Evolutionary conservation across 2,113 vertebrate species (phyloP).

Genomic region (Ginglymostoma cirratum): DNA sequence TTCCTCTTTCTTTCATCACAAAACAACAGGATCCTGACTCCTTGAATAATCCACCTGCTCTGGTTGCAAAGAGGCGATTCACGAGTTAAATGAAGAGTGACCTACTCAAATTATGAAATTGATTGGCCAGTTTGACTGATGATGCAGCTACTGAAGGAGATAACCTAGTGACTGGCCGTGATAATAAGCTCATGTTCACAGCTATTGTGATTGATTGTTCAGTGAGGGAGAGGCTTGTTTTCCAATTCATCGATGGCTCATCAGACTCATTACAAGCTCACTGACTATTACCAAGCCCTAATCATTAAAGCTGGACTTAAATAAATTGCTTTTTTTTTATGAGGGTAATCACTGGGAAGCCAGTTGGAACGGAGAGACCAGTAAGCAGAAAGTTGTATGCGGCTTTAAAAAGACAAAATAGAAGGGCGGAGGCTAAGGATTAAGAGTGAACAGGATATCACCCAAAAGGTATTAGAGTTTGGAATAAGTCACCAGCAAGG

Average conservation of each 20-base stretch:
- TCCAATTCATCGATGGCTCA: neutral
- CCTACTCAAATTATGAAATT: conserved; percentile 26
- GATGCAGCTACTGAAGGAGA: neutral
- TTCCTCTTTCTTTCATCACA: neutral
- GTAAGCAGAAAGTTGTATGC: neutral
- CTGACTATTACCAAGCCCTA: neutral
- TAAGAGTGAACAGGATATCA: neutral
- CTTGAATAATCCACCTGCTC: neutral
- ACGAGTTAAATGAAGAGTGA: neutral
- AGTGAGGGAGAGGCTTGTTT: conserved; percentile 9
- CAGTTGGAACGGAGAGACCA: neutral
- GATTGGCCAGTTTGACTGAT: conserved; percentile 12
- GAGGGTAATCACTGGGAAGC: neutral
- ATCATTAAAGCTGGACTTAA: conserved; percentile 4
- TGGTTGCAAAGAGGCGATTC: neutral
- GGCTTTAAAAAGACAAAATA: neutral
- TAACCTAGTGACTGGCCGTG: neutral
- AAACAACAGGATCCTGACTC: neutral
- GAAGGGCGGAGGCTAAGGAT: neutral
- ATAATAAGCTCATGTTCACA: conserved; percentile 11
- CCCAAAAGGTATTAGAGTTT: no score
- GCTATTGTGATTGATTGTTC: neutral
- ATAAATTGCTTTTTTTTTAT: conserved; percentile 7
- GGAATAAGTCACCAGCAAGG: neutral
- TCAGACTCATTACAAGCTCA: neutral